These are phyloP conservation scores for Peromyscus californicus DNA, from an alignment of 2,113 vertebrate species.

Conservation along the genomic window DNA sequence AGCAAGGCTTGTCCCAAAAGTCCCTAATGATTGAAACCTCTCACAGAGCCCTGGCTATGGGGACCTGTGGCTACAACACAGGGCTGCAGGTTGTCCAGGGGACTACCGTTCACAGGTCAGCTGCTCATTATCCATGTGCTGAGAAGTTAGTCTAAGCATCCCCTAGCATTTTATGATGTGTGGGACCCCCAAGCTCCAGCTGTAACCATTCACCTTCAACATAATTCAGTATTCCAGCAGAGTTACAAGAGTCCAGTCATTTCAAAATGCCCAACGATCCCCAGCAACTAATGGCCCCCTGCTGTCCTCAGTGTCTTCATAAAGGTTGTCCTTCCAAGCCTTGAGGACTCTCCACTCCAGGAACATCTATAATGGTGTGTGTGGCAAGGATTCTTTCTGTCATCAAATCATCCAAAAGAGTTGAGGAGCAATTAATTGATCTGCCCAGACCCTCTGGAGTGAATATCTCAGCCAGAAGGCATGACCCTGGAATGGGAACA, in stretches of 20 bases:
- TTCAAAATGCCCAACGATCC: conserved; percentile 34
- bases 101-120: not conserved
- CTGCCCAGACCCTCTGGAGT: not conserved
- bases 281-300: not conserved
- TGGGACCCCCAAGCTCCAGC: not conserved
- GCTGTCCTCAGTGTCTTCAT: not conserved
- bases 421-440: not conserved
- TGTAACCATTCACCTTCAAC: not conserved
- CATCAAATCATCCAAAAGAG: not conserved
- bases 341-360: not conserved
- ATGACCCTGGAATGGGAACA: not conserved
- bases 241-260: not conserved
- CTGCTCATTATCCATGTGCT: rapidly evolving
- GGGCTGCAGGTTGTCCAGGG: not conserved
- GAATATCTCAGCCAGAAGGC: not conserved
- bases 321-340: not conserved
- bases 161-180: not conserved
- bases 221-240: not conserved
- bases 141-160: too few relatives aligned
- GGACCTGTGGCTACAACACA: rapidly evolving
- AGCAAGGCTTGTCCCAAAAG: not conserved
- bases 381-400: not conserved
- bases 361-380: not conserved
- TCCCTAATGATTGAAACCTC: not conserved
- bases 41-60: not conserved